Conservation (phyloP, 2,113 vertebrate species). For the Brachypodius melanocephalos region DNA sequence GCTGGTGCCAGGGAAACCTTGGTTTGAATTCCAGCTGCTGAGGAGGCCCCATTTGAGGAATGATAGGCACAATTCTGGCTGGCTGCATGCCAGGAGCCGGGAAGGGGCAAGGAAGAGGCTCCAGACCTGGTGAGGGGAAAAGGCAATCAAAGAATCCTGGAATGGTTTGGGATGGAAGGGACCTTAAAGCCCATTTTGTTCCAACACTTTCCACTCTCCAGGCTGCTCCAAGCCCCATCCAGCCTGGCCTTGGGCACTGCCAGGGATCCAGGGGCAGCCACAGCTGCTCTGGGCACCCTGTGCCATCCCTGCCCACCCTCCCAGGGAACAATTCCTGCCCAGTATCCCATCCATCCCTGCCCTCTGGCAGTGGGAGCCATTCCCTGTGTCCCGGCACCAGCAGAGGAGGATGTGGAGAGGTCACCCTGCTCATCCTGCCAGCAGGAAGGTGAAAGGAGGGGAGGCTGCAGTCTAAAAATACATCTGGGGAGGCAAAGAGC, state of each 20-base stretch:
- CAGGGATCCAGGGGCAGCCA: background rate
- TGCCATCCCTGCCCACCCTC: background rate
- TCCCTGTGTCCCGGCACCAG: background rate
- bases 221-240: background rate
- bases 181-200: background rate
- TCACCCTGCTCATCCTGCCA: background rate
- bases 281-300: background rate
- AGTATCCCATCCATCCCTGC: rapidly evolving
- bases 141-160: background rate
- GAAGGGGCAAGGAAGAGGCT: background rate
- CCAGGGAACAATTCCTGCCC: background rate
- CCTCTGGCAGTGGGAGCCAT: background rate
- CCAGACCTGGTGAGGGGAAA: background rate
- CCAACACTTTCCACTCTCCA: rapidly evolving
- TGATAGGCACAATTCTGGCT: background rate
- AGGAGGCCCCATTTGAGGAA: background rate
- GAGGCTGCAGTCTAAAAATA: background rate
- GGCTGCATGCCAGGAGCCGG: background rate
- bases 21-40: background rate
- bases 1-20: background rate
- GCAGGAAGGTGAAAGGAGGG: background rate
- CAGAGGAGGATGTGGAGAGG: background rate
- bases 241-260: rapidly evolving
- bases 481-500: background rate
- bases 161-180: background rate